Percentiles rank a stretch among this genome's conserved stretches.
Evolutionary conservation across 2,113 vertebrate genomes (phyloP).

Genomic region (Capricornis sumatraensis): DNA sequence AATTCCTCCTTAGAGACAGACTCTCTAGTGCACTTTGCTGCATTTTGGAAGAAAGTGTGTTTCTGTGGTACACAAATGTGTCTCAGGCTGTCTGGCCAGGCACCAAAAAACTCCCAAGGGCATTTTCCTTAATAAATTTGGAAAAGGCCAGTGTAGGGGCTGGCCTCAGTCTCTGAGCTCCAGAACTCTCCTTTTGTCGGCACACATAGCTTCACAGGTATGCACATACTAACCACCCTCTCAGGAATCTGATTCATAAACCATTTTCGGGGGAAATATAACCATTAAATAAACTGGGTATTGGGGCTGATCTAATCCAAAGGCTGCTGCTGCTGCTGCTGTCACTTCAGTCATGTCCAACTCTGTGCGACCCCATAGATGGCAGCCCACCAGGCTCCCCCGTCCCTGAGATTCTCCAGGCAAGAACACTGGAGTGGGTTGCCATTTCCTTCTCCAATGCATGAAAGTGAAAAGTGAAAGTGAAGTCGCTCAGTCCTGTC

Average conservation of each 20-base stretch:
- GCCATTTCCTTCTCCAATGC: background rate
- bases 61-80: background rate
- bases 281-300: background rate
- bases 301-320: background rate
- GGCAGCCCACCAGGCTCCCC: background rate
- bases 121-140: background rate
- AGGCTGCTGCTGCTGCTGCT: background rate
- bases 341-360: fast-evolving
- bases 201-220: background rate
- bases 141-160: background rate
- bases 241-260: background rate
- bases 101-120: background rate
- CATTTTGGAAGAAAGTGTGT: background rate
- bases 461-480: background rate
- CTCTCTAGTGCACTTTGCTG: background rate
- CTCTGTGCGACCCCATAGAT: fast-evolving
- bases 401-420: background rate
- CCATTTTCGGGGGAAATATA: background rate
- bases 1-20: background rate
- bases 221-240: background rate
- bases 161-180: background rate
- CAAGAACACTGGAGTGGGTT: background rate
- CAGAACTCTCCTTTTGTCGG: background rate
- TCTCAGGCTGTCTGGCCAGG: background rate
- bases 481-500: fast-evolving